Conservation (phyloP, 2,888 invertebrate species). For the Iselma pallidipennis region DNA sequence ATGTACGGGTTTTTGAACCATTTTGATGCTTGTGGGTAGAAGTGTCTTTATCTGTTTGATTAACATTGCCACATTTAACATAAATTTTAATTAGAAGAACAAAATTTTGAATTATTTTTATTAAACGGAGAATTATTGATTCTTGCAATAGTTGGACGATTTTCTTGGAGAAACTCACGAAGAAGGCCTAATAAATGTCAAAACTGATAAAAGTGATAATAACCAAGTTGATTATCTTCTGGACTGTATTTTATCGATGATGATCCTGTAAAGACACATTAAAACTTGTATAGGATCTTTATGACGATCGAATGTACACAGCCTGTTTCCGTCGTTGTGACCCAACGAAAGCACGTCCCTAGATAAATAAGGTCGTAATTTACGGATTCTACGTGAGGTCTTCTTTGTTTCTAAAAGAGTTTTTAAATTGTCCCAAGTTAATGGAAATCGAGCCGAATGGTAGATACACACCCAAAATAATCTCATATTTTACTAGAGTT, state of each 20-base stretch:
- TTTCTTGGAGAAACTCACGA: background rate
- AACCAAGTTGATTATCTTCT: background rate
- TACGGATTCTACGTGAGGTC: constrained; percentile 30
- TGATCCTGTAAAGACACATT: background rate
- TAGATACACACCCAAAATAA: constrained; percentile 2
- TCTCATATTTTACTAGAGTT: constrained; percentile 23
- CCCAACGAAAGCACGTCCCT: constrained; percentile 25
- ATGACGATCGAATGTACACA: constrained; percentile 29
- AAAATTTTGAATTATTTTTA: too few relatives aligned
- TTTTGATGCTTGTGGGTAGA: too few relatives aligned
- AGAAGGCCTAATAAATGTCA: background rate
- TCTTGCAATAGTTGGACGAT: background rate
- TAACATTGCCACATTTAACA: constrained; percentile 4
- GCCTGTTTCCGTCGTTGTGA: constrained; percentile 20
- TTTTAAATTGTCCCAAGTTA: constrained; percentile 28
- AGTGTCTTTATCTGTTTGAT: constrained; percentile 15
- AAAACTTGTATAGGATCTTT: constrained; percentile 24
- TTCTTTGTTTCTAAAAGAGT: constrained; percentile 26
- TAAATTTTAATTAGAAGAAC: constrained; percentile 15
- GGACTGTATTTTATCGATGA: background rate
- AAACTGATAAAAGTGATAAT: background rate
- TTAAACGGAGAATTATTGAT: background rate
- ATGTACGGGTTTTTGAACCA: background rate
- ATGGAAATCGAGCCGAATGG: constrained; percentile 21
- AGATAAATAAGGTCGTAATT: constrained; percentile 34